Base-by-base conservation (phyloP, 2,113 vertebrate species). In the Tyto alba region DNA sequence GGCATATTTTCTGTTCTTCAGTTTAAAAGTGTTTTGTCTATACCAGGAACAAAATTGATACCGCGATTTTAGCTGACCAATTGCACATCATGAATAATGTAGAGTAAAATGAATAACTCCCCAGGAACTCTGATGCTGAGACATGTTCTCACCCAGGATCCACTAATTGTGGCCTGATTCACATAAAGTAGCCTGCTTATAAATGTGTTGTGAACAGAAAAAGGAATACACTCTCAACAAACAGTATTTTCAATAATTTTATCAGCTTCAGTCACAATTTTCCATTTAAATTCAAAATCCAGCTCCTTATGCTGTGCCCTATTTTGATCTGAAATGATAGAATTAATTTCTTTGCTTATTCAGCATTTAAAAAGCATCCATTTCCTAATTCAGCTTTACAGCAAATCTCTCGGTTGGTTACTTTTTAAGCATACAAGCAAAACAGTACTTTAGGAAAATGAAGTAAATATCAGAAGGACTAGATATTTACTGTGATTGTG, bases 51-150 rank as follows among this genome's bases (percentile, higher is more conserved):
- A 93, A 75, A 94, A 94, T 71, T 23, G 68, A 82, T 89, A 47
- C 57, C 0, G 0, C 93, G 86, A 92, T 96, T 95, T 95, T 90
- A 87, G 89, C 86, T 96, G 95, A 96, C 96, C 96, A 90, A 11
- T 95, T 94, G 85, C 81, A 84, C 63, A 68, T 83, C 66, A 87
- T 92, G 84, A 96, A 96, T 96, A 97, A 97, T 92, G 78, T 87
- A 97, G 68, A 73, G 38, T 57, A 57, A 91, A 94, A 96, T 96
- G 50, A 97, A 94, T 93, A 93, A 89, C 94, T 84, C 63, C 93
- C 87, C 92, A 93, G 73, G 69, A 94, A 19, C 59, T 78, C 84
- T 92, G 78, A 83, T 78, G 86, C 60, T 83, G 88, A 87, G 75
- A 77, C 92, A 38, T 52, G 20, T 94, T 96, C 89, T 92, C 90